Evolutionary conservation across 2,113 vertebrate genomes (phyloP).

Genomic region (Bettongia penicillata): DNA sequence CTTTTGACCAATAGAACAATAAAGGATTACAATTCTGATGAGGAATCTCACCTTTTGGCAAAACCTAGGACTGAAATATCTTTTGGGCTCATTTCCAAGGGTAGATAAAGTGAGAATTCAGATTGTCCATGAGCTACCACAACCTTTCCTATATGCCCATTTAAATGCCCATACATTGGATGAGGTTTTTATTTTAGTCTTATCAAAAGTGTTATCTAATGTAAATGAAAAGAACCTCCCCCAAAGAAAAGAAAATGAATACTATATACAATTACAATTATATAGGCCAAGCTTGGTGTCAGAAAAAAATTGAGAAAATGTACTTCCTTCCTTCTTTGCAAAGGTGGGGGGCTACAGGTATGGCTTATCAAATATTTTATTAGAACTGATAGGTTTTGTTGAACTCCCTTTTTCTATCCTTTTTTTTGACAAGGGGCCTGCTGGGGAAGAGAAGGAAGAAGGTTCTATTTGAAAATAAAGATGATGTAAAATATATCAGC

Average conservation of each 20-base stretch:
- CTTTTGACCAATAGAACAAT: neutral
- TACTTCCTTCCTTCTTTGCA: neutral
- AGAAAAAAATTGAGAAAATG: neutral
- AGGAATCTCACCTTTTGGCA: neutral
- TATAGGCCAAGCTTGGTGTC: neutral
- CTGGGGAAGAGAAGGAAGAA: neutral
- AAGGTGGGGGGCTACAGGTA: neutral
- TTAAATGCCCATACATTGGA: neutral
- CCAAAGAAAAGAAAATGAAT: neutral
- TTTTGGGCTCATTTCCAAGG: constrained; percentile 10
- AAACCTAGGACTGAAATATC: neutral
- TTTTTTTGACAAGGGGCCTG: neutral
- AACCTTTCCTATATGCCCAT: neutral
- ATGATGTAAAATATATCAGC: neutral
- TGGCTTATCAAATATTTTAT: neutral
- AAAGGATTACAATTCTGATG: neutral
- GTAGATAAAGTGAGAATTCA: neutral
- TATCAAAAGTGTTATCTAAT: neutral
- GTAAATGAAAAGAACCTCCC: neutral
- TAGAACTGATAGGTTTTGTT: neutral
- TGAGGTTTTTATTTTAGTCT: neutral
- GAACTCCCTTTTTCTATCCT: neutral
- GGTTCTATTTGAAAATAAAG: neutral
- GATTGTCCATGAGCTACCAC: neutral
- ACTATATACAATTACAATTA: neutral